Evolutionary conservation across 2,113 vertebrate genomes (phyloP).

Genomic region (Rhinopomastus cyanomelas): DNA sequence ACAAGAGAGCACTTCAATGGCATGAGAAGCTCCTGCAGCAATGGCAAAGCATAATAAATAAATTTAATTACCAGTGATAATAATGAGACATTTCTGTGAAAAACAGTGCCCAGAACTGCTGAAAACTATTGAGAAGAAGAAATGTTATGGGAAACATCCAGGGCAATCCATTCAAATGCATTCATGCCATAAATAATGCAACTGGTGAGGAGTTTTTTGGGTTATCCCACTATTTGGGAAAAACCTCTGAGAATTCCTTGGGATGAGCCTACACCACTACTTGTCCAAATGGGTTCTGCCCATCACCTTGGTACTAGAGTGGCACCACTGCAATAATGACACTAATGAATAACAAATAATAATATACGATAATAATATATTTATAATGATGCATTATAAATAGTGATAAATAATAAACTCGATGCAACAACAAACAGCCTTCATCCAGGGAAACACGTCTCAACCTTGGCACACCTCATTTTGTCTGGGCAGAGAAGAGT

Average conservation of each 20-base stretch:
- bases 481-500: not conserved
- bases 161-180: not conserved
- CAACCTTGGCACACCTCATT: not conserved
- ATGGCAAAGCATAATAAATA: slow-evolving; percentile 46
- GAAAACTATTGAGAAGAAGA: slow-evolving; percentile 35
- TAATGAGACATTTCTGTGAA: slow-evolving; percentile 54
- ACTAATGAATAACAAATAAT: not conserved
- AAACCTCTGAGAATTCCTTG: not conserved
- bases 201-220: not conserved
- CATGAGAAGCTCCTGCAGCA: slow-evolving; percentile 19
- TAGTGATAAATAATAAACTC: not conserved
- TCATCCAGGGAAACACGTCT: not conserved
- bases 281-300: not conserved
- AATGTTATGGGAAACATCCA: not conserved
- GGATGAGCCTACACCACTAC: not conserved
- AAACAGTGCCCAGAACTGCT: slow-evolving; percentile 61
- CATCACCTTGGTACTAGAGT: not conserved
- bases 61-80: slow-evolving; percentile 50
- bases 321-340: not conserved
- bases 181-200: not conserved
- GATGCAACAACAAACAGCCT: too few relatives aligned
- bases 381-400: too few relatives aligned
- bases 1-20: not conserved
- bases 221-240: not conserved
- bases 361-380: not conserved